These are phyloP conservation scores for Micronycteris hirsuta DNA, from an alignment of 2,113 vertebrate species.

Conservation along the genomic window DNA sequence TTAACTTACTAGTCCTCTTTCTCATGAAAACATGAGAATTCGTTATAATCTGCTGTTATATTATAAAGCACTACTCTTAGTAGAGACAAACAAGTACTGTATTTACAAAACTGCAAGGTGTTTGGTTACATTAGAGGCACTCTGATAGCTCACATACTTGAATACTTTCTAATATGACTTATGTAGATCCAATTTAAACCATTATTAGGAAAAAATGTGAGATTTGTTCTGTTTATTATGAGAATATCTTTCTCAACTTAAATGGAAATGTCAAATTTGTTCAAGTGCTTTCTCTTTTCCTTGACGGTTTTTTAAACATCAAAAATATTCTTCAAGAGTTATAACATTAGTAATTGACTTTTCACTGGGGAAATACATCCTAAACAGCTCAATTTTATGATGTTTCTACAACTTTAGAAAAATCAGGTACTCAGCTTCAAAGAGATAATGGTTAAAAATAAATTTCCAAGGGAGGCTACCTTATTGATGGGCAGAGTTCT, in stretches of 20 bases:
- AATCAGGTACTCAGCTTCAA: slow-evolving; percentile 57
- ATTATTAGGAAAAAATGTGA: background rate
- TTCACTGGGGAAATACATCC: background rate
- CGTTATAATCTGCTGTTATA: background rate
- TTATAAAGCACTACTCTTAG: background rate
- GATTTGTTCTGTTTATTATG: background rate
- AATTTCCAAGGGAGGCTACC: slow-evolving; percentile 36
- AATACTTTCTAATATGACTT: background rate
- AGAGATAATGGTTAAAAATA: slow-evolving; percentile 52
- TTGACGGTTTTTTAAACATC: slow-evolving; percentile 45
- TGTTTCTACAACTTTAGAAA: slow-evolving; percentile 56
- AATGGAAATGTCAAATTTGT: slow-evolving; percentile 26
- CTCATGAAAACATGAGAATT: background rate
- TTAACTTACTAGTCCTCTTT: background rate
- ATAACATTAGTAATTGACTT: slow-evolving; percentile 54
- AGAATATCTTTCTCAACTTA: background rate
- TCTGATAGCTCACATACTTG: background rate
- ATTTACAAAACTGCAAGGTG: background rate
- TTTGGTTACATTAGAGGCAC: background rate
- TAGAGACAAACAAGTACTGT: background rate
- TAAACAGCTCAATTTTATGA: slow-evolving; percentile 55
- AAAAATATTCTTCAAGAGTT: slow-evolving; percentile 49
- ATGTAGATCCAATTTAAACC: background rate
- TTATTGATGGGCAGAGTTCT: slow-evolving; percentile 41
- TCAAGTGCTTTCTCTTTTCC: slow-evolving; percentile 36